Evolutionary conservation across 2,888 invertebrate species (phyloP).

Genomic region (Drosophila pseudotakahashii): DNA sequence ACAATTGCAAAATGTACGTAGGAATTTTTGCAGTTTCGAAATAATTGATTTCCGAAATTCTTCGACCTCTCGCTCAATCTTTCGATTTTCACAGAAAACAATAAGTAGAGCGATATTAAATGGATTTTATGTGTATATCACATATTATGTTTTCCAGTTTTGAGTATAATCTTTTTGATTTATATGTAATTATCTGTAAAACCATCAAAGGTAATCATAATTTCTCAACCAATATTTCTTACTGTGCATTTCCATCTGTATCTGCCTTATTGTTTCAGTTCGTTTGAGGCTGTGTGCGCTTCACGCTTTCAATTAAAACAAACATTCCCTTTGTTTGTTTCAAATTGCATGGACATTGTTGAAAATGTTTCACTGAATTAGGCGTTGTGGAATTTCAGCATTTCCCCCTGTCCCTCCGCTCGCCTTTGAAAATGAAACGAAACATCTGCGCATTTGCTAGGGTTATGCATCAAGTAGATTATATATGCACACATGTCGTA

Average conservation of each 20-base stretch:
- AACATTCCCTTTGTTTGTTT: constrained; percentile 79
- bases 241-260: constrained; percentile 7
- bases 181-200: background rate
- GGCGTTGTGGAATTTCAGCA: constrained; percentile 64
- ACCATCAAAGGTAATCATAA: background rate
- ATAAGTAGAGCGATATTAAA: too few species aligned
- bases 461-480: constrained; percentile 69
- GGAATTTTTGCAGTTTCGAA: constrained; percentile 80
- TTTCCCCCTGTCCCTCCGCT: constrained; percentile 17
- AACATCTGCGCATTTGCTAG: constrained; percentile 75
- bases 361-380: constrained; percentile 72
- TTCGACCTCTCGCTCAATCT: constrained; percentile 38
- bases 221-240: background rate
- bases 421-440: constrained; percentile 54
- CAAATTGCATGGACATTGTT: constrained; percentile 78
- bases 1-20: constrained; percentile 77
- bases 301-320: constrained; percentile 79
- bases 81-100: background rate
- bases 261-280: constrained; percentile 12
- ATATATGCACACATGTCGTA: constrained; percentile 28
- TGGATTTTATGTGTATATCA: too few species aligned
- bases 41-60: constrained; percentile 78
- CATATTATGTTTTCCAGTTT: too few species aligned
- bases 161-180: too few species aligned
- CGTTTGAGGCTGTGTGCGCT: constrained; percentile 52